These are phyloP conservation scores for Schlechtendalia chinensis DNA, from an alignment of 1,140 invertebrate genomes.

Conservation along the genomic window DNA sequence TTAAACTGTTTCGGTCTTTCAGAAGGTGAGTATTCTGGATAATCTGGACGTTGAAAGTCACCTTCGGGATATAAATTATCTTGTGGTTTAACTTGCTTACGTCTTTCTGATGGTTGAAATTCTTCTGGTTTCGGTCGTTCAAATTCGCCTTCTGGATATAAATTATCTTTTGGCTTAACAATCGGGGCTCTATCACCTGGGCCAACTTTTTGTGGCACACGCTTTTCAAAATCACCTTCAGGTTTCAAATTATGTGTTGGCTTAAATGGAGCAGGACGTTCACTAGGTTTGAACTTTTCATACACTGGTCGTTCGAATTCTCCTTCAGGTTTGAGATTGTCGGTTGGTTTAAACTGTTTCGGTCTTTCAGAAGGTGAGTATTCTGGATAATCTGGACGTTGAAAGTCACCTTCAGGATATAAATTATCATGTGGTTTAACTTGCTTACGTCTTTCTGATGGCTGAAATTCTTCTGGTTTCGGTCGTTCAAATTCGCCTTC, in stretches of 20 bases:
- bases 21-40: no score
- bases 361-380: slow-evolving; percentile 60
- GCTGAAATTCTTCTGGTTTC: slow-evolving; percentile 55
- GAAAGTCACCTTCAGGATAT: slow-evolving; percentile 61
- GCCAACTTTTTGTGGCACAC: slow-evolving; percentile 51
- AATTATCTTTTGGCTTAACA: slow-evolving; percentile 57
- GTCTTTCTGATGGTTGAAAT: no score
- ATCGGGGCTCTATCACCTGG: slow-evolving; percentile 55
- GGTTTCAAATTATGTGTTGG: slow-evolving; percentile 64
- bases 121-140: slow-evolving; percentile 50
- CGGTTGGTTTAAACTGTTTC: slow-evolving; percentile 61
- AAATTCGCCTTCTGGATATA: slow-evolving; percentile 57
- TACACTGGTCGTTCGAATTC: slow-evolving; percentile 56
- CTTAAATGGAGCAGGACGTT: slow-evolving; percentile 58
- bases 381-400: slow-evolving; percentile 54
- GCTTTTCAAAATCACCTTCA: slow-evolving; percentile 62
- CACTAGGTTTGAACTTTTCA: slow-evolving; percentile 53
- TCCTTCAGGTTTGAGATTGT: slow-evolving; percentile 63
- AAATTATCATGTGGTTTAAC: slow-evolving; percentile 59
- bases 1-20: no score
- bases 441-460: slow-evolving; percentile 59
- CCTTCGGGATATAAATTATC: no score
- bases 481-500: slow-evolving; percentile 61
- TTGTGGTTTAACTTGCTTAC: no score
- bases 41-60: no score